A percentile compares a stretch with the other conserved stretches of the same genome.
Evolutionary conservation across 2,113 vertebrate genomes (phyloP).

Genomic region (Ptyas mucosa): DNA sequence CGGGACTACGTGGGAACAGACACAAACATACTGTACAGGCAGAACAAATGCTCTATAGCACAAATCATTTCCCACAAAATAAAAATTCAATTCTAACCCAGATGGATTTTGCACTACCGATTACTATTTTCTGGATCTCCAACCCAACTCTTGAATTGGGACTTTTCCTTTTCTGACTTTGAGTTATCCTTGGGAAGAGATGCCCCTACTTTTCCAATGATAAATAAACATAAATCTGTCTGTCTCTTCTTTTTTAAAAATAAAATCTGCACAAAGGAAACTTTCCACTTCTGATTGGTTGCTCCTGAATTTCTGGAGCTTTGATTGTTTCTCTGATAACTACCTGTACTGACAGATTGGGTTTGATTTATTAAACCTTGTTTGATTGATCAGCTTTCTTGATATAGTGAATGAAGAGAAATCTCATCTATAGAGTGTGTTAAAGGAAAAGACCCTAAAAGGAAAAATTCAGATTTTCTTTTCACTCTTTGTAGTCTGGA

Average conservation of each 20-base stretch:
- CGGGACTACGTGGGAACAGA: background rate
- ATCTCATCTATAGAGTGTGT: background rate
- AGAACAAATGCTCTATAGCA: background rate
- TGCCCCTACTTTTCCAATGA: background rate
- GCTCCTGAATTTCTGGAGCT: background rate
- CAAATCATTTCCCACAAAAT: background rate
- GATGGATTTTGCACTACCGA: background rate
- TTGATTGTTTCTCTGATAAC: background rate
- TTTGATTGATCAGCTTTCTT: background rate
- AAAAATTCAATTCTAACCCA: background rate
- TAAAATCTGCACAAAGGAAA: background rate
- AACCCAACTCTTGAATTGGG: background rate
- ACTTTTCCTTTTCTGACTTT: background rate
- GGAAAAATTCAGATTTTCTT: background rate
- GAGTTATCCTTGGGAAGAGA: background rate
- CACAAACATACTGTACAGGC: background rate
- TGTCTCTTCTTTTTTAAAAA: background rate
- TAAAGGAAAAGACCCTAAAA: background rate
- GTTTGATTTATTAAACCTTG: background rate
- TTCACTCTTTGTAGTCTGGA: background rate
- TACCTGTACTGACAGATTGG: background rate
- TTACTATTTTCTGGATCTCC: background rate
- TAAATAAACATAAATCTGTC: background rate
- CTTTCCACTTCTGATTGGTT: background rate
- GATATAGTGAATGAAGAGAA: background rate